These are phyloP conservation scores for Choristoneura rosaceana DNA, from an alignment of 2,888 invertebrate genomes.

Conservation along the genomic window DNA sequence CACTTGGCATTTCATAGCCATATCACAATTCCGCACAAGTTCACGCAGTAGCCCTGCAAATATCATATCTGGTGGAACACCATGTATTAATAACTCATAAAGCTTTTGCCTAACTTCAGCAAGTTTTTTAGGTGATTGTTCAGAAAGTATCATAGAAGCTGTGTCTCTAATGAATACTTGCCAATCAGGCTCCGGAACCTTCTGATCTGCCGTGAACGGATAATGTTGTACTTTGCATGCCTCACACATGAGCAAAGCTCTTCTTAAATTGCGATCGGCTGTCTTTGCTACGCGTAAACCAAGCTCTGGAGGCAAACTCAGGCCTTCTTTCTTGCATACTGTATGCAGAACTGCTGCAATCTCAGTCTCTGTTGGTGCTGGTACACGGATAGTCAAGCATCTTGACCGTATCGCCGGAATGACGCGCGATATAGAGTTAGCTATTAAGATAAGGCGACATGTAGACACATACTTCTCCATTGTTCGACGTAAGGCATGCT, in stretches of 20 bases:
- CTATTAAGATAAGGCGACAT: slow-evolving; percentile 96
- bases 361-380: slow-evolving; percentile 93
- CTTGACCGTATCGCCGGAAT: slow-evolving; percentile 98
- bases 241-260: slow-evolving; percentile 97
- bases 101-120: slow-evolving; percentile 94
- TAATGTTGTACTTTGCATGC: slow-evolving; percentile 96
- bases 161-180: slow-evolving; percentile 94
- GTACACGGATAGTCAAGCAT: slow-evolving; percentile 96
- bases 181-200: slow-evolving; percentile 97
- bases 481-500: slow-evolving; percentile 98
- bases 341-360: slow-evolving; percentile 88
- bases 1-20: slow-evolving; percentile 93
- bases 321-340: slow-evolving; percentile 93
- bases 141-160: slow-evolving; percentile 92
- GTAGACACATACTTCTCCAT: slow-evolving; percentile 99
- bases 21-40: slow-evolving; percentile 95
- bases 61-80: slow-evolving; percentile 96
- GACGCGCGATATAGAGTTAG: slow-evolving; percentile 97
- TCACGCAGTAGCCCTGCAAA: slow-evolving; percentile 94
- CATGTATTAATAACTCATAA: slow-evolving; percentile 97
- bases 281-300: slow-evolving; percentile 91
- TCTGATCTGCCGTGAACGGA: slow-evolving; percentile 92
- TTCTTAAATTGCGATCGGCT: slow-evolving; percentile 94
- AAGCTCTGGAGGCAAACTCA: slow-evolving; percentile 91
- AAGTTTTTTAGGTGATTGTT: slow-evolving; percentile 94